Evolutionary conservation across 2,888 invertebrate genomes (phyloP).

Genomic region (Acrobasis consociella): DNA sequence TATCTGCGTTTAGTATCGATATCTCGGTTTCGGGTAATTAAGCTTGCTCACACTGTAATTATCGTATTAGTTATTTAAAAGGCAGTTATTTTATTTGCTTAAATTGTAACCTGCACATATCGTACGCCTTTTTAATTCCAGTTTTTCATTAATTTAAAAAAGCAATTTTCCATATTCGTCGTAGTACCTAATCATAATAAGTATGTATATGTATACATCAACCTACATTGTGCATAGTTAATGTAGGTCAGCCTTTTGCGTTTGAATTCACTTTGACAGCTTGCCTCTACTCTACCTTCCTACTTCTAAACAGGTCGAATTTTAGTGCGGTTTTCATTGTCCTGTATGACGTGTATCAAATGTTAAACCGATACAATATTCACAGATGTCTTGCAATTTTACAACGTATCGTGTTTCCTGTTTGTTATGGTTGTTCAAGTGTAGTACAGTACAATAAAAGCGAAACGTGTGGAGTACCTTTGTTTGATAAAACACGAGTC

Average conservation of each 20-base stretch:
- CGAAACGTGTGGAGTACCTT: constrained; percentile 15
- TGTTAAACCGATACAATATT: constrained; percentile 10
- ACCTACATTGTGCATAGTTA: no score
- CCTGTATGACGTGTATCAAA: neutral
- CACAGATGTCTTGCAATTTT: constrained; percentile 17
- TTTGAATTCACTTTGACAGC: no score
- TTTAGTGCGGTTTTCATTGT: neutral
- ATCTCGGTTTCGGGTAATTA: constrained; percentile 16
- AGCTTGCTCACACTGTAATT: constrained; percentile 1
- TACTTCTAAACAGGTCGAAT: neutral
- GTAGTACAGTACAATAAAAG: constrained; percentile 14
- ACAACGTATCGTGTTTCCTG: constrained; percentile 19
- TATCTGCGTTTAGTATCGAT: constrained; percentile 5
- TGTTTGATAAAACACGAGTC: constrained; percentile 15
- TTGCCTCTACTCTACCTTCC: no score
- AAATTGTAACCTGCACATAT: no score
- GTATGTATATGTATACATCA: no score
- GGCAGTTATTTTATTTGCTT: no score
- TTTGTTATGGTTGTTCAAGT: constrained; percentile 19
- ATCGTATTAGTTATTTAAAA: no score
- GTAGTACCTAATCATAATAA: no score
- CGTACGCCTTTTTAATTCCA: no score
- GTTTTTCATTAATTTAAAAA: no score
- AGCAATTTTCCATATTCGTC: no score
- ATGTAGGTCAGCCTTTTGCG: no score